These are phyloP conservation scores for Telenomus remus DNA, from an alignment of 1,140 invertebrate genomes.

Conservation along the genomic window DNA sequence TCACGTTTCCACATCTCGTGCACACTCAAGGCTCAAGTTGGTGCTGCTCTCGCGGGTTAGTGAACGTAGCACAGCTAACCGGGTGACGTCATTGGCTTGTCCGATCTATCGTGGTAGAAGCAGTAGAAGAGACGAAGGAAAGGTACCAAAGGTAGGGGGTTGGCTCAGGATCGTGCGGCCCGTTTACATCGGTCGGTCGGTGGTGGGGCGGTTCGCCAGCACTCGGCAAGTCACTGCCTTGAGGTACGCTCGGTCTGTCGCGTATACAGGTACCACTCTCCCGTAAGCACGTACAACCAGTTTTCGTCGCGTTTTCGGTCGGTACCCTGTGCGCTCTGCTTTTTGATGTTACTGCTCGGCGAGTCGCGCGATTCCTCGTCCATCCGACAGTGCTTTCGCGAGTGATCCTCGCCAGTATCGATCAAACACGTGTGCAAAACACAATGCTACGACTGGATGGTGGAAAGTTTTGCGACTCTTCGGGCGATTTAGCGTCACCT, in stretches of 20 bases:
- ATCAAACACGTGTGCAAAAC: slow-evolving; percentile 6
- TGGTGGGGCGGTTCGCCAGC: slow-evolving; percentile 68
- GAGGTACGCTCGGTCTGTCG: slow-evolving; percentile 69
- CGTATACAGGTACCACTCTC: slow-evolving; percentile 64
- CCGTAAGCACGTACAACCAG: slow-evolving; percentile 26
- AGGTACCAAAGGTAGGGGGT: slow-evolving; percentile 50
- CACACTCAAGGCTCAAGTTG: slow-evolving; percentile 51
- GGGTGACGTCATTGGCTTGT: slow-evolving; percentile 67
- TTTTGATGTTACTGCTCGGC: too few relatives aligned
- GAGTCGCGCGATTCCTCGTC: background rate
- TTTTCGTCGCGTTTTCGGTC: slow-evolving; percentile 42
- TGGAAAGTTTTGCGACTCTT: background rate
- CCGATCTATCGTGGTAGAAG: slow-evolving; percentile 62
- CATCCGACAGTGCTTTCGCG: background rate
- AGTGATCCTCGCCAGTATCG: background rate
- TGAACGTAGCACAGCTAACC: slow-evolving; percentile 69
- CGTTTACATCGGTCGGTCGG: slow-evolving; percentile 48
- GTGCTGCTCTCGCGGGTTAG: slow-evolving; percentile 57
- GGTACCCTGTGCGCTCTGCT: background rate
- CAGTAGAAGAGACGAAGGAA: slow-evolving; percentile 57
- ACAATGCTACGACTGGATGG: background rate
- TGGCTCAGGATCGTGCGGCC: slow-evolving; percentile 27
- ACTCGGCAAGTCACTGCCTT: slow-evolving; percentile 65
- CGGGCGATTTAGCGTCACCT: too few relatives aligned
- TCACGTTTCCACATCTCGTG: slow-evolving; percentile 47